phyloP scores from a whole-genome alignment of 2,888 invertebrate species.

The Subacronicta megacephala region DNA sequence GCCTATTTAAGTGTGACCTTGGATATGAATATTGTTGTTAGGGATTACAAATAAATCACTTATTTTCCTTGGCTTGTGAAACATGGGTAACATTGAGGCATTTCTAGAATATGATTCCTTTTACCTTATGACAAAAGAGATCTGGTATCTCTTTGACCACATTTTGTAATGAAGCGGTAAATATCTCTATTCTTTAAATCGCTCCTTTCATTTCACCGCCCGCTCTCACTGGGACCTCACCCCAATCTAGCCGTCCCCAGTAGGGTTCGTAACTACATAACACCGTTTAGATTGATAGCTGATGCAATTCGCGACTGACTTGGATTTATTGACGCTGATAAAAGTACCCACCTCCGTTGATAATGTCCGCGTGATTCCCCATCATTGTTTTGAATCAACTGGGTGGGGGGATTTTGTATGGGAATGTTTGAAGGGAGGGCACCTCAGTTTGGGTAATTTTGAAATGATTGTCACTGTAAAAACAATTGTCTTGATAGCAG shows the following conservation, averaged over 20 bases:
- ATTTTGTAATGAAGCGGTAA: too few species aligned
- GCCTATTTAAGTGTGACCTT: too few species aligned
- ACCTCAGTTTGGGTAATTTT: neutral
- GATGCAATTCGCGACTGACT: conserved; percentile 87
- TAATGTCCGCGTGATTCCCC: conserved; percentile 35
- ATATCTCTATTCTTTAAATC: too few species aligned
- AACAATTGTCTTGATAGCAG: too few species aligned
- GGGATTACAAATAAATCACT: too few species aligned
- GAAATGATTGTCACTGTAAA: neutral
- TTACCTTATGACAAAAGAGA: too few species aligned
- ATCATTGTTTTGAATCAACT: conserved; percentile 33
- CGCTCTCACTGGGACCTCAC: conserved; percentile 60
- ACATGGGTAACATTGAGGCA: too few species aligned
- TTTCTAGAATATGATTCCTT: too few species aligned
- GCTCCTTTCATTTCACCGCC: neutral
- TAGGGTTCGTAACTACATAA: conserved; percentile 84
- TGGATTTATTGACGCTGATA: conserved; percentile 85
- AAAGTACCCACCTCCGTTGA: conserved; percentile 71
- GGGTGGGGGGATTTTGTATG: conserved; percentile 10
- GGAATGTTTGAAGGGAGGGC: conserved; percentile 3
- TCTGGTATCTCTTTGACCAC: too few species aligned
- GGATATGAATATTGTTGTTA: too few species aligned
- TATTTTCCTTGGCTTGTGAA: too few species aligned
- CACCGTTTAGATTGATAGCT: conserved; percentile 87
- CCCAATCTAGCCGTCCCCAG: conserved; percentile 57